Evolutionary conservation across 2,888 invertebrate genomes (phyloP).

Genomic region (Volucella inflata): DNA sequence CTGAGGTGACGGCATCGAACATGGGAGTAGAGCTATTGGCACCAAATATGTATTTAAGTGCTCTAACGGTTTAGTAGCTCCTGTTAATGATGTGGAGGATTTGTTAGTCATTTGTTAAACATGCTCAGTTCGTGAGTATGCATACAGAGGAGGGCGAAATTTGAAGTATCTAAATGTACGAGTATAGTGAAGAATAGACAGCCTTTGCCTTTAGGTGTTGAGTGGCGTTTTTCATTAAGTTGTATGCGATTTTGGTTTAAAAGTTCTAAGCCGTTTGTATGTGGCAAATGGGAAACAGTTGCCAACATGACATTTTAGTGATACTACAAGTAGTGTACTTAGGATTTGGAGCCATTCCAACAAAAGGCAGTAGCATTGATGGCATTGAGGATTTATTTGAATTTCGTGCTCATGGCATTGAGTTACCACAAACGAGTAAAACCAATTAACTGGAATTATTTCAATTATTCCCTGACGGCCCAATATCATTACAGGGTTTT

Average conservation of each 20-base stretch:
- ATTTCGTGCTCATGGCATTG: no score
- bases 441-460: no score
- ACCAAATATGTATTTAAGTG: not conserved
- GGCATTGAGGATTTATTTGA: no score
- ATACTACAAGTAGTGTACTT: no score
- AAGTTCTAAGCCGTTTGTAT: not conserved
- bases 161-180: no score
- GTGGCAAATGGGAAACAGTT: not conserved
- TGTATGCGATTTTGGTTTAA: conserved; percentile 11
- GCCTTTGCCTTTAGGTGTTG: not conserved
- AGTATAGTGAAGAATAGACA: not conserved
- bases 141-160: no score
- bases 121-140: conserved; percentile 2
- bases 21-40: conserved; percentile 5
- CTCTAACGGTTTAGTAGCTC: conserved; percentile 13
- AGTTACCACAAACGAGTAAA: no score
- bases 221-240: conserved; percentile 24
- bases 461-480: no score
- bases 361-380: no score
- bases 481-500: no score
- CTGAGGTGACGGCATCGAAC: not conserved
- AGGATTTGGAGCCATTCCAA: no score
- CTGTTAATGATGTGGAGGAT: conserved; percentile 61
- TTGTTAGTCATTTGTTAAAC: conserved; percentile 38
- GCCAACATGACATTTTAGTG: not conserved